These are phyloP conservation scores for Melanitta fusca DNA, from an alignment of 2,797 vertebrate species.

Conservation along the genomic window DNA sequence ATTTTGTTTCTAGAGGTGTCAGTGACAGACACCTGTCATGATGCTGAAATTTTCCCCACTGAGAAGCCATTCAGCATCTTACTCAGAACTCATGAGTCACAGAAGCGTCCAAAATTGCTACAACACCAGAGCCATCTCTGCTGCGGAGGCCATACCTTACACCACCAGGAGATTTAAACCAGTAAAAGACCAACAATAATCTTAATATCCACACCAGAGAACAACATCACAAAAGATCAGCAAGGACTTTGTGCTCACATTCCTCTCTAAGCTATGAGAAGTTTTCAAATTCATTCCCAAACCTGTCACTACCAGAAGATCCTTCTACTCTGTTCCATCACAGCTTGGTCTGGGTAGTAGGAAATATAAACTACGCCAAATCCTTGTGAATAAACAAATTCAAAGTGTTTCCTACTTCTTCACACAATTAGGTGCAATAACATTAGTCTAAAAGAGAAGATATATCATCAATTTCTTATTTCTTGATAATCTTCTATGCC, in stretches of 20 bases:
- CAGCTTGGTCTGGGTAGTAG: not conserved
- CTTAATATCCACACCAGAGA: not conserved
- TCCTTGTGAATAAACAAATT: not conserved
- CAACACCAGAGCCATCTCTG: not conserved
- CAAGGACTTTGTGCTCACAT: not conserved
- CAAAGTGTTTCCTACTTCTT: not conserved
- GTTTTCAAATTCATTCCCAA: not conserved
- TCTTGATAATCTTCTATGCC: not conserved
- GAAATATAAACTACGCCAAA: fast-evolving
- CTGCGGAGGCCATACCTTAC: not conserved
- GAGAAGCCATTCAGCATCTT: not conserved
- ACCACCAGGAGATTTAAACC: not conserved
- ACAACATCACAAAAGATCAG: not conserved
- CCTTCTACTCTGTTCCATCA: not conserved
- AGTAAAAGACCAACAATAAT: not conserved
- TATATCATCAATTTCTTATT: not conserved
- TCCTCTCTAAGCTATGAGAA: not conserved
- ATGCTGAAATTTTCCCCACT: not conserved
- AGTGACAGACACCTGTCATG: not conserved
- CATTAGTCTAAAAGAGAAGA: not conserved
- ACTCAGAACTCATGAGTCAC: not conserved
- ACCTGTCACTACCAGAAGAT: not conserved
- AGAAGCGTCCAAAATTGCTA: not conserved
- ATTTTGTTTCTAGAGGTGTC: not conserved
- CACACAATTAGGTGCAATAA: not conserved